Conservation (phyloP, 2,113 vertebrate genomes). For the Daboia siamensis region DNA sequence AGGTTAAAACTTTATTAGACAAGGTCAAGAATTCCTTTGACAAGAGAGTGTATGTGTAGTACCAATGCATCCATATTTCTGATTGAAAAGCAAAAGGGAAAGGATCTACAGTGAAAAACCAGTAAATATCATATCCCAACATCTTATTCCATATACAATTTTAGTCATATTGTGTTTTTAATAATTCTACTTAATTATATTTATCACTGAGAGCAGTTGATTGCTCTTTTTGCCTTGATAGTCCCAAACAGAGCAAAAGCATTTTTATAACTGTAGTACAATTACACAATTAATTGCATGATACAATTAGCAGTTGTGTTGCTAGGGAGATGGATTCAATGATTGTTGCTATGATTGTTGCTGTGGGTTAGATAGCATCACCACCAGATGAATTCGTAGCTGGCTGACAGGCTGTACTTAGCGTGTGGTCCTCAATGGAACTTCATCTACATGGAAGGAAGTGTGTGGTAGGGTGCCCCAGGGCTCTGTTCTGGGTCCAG, state of each 20-base stretch:
- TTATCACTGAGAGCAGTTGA: slow-evolving; percentile 27
- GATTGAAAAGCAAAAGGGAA: slow-evolving; percentile 25
- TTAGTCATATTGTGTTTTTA: slow-evolving; percentile 23
- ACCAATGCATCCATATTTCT: slow-evolving; percentile 14
- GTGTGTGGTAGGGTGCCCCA: too few species aligned
- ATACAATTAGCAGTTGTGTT: slow-evolving; percentile 13
- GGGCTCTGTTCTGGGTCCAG: too few species aligned
- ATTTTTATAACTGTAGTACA: slow-evolving; percentile 37
- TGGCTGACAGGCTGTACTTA: too few species aligned
- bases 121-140: slow-evolving; percentile 29
- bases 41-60: slow-evolving; percentile 18
- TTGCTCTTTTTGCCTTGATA: slow-evolving; percentile 46
- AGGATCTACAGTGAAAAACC: slow-evolving; percentile 13
- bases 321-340: slow-evolving; percentile 40
- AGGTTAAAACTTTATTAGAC: slow-evolving; percentile 34
- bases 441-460: too few species aligned
- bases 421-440: too few species aligned
- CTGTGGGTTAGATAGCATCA: too few species aligned
- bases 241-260: slow-evolving; percentile 35
- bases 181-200: slow-evolving; percentile 47
- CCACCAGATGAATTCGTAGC: too few species aligned
- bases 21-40: slow-evolving; percentile 43
- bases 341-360: neutral
- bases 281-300: slow-evolving; percentile 50
- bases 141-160: slow-evolving; percentile 13